A percentile compares a stretch with the other conserved stretches of the same genome.
Evolutionary conservation across 2,113 vertebrate species (phyloP).

Genomic region (Alethe diademata): DNA sequence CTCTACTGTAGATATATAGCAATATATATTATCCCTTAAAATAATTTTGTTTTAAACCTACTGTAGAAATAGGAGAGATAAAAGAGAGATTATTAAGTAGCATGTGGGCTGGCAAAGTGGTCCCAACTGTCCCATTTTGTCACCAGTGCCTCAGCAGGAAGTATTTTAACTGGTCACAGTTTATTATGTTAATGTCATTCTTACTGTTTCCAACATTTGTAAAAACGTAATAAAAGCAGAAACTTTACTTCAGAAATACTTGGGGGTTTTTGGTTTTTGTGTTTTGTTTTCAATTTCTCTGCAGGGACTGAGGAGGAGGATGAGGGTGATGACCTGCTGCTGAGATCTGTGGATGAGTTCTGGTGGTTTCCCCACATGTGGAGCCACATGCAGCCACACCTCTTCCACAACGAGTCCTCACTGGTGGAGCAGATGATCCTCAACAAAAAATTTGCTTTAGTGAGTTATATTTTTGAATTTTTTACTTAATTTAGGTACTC

Average conservation of each 20-base stretch:
- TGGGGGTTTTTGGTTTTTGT: neutral
- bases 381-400: constrained; percentile 99
- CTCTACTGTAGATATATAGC: neutral
- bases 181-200: neutral
- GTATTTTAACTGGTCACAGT: neutral
- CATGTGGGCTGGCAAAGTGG: neutral
- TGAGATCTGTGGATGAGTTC: constrained; percentile 91
- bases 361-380: constrained; percentile 99
- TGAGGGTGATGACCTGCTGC: constrained; percentile 87
- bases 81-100: neutral
- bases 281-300: neutral
- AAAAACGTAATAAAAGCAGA: neutral
- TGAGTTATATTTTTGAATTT: constrained; percentile 70
- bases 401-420: constrained; percentile 95
- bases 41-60: neutral
- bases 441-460: constrained; percentile 97
- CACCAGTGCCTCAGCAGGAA: neutral
- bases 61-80: neutral
- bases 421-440: constrained; percentile 98
- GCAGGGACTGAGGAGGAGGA: constrained; percentile 91
- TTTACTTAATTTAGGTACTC: neutral
- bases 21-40: neutral
- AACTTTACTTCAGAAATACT: neutral
- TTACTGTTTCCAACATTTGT: neutral
- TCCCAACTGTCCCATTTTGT: neutral